Evolutionary conservation across 37 sponge, comb jelly and placozoan species (phyloP), one percentile per base, ranked within the genome.

Genomic region (Tethya wilhelma): DNA sequence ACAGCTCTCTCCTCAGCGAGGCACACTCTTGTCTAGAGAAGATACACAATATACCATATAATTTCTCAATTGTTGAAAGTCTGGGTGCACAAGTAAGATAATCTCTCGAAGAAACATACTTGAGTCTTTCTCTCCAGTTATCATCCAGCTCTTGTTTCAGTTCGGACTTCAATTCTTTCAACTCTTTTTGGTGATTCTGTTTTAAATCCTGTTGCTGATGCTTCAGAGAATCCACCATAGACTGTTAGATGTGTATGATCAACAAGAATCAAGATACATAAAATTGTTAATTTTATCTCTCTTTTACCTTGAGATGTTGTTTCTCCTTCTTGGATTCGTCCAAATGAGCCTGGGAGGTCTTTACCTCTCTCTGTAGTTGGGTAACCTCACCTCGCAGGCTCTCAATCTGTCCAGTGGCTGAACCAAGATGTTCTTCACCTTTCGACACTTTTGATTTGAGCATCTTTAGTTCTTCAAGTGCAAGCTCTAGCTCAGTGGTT

Each of bases 141-240:
- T 69, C 70, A 55, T 90, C 90, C 39, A 85, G 66, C 41, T 74
- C 30, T 31, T 33, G 25, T 22, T 80, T 79, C 41, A 89, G 55
- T 3, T 67, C 28, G 38, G 7, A 34, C 75, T 74, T 84, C 2
- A 56, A 26, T 29, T 36, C 38, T 56, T 46, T 36, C 46, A 90
- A 33, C 64, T 62, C 25, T 23, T 67, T 49, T 63, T 67, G 71
- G 37, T 65, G 37, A 5, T 8, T 44, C 32, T 38, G 43, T 17
- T 29, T 40, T 14, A 30, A 19, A 2, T 70, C 41, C 20, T 56
- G 29, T 23, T 56, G 45, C 29, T 43, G 30, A 34, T 75, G 43
- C 59, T 81, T 45, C 57, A 89, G 17, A 8, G 30, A 26, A 28
- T 33, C 69, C 34, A 90, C 17, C 12, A 53, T 38, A 28, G 49